These are phyloP conservation scores for Agrotis ipsilon DNA, from an alignment of 2,888 invertebrate genomes.

Conservation along the genomic window DNA sequence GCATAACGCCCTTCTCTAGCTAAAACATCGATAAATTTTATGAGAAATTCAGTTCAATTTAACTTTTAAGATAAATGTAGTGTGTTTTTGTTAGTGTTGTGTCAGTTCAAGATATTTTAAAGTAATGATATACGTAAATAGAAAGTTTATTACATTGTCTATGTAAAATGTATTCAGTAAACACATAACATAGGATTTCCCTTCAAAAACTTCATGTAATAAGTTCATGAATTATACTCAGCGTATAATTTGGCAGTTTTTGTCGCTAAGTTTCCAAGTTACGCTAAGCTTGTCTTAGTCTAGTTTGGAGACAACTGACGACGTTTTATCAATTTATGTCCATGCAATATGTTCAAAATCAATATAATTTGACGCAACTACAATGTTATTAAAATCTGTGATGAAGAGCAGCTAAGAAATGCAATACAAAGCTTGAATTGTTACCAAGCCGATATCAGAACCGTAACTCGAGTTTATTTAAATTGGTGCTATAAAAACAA, in stretches of 20 bases:
- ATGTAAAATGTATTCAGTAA: conserved; percentile 31
- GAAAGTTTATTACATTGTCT: conserved; percentile 7
- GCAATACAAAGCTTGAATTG: conserved; percentile 42
- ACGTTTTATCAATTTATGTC: conserved; percentile 40
- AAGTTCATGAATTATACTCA: conserved; percentile 46
- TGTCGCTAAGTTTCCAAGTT: conserved; percentile 70
- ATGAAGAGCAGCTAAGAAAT: conserved; percentile 57
- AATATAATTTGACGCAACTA: conserved; percentile 49
- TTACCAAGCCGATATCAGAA: conserved; percentile 38
- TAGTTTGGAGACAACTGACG: conserved; percentile 69
- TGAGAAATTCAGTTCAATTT: conserved; percentile 57
- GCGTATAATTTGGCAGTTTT: conserved; percentile 46
- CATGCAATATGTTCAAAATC: conserved; percentile 35
- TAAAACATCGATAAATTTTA: conserved; percentile 41
- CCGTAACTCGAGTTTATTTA: conserved; percentile 54
- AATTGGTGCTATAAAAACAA: conserved; percentile 65
- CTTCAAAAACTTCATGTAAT: conserved; percentile 19
- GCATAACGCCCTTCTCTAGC: conserved; percentile 23
- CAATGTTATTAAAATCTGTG: conserved; percentile 62
- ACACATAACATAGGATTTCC: conserved; percentile 6
- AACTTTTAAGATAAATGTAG: conserved; percentile 47
- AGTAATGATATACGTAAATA: conserved; percentile 44
- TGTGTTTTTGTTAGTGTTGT: conserved; percentile 63
- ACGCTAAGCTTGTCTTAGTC: conserved; percentile 78
- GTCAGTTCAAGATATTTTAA: conserved; percentile 49